Percentiles rank a stretch among this genome's conserved stretches.
Conservation (phyloP, 2,113 vertebrate species). For the Pollimyrus isidori region DNA sequence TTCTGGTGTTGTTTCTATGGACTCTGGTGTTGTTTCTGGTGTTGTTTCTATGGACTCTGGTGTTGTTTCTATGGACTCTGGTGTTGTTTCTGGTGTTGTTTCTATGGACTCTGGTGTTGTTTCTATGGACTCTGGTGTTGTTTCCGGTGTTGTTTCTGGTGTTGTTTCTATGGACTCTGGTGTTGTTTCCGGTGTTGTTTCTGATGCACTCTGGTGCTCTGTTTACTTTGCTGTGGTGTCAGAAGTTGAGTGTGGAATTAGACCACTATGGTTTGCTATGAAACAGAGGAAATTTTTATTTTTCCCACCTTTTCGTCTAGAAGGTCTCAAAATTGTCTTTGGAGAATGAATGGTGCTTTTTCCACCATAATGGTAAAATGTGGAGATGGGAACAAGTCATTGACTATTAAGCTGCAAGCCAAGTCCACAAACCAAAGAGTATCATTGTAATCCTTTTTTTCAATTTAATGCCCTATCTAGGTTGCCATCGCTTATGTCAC, state of each 20-base stretch:
- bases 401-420: neutral
- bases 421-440: neutral
- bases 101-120: neutral
- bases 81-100: neutral
- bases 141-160: neutral
- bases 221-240: neutral
- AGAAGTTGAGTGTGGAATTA: neutral
- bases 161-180: too few species aligned
- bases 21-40: neutral
- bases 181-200: neutral
- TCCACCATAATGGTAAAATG: neutral
- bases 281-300: neutral
- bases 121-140: neutral
- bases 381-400: neutral
- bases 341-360: neutral
- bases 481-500: neutral
- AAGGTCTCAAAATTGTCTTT: neutral
- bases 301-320: neutral
- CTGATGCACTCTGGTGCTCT: neutral
- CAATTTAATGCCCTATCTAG: neutral
- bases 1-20: neutral
- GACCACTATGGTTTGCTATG: neutral
- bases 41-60: neutral
- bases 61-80: too few species aligned
- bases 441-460: neutral